phyloP scores from a whole-genome alignment of 1,140 invertebrate species.

The Stegodyphus dumicola region DNA sequence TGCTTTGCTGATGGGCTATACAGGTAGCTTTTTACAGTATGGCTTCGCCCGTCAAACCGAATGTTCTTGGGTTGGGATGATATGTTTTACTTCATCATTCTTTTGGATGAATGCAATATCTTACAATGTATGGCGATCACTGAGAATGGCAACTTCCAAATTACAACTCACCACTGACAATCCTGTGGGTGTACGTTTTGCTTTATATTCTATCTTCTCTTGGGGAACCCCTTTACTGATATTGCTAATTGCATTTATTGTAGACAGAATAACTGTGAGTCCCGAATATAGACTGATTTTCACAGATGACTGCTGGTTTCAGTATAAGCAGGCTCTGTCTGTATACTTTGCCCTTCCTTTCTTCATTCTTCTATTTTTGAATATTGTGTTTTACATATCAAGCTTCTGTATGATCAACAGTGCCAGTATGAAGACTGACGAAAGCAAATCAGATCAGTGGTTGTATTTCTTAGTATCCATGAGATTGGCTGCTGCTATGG shows the following conservation, averaged over 20 bases:
- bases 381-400: conserved; percentile 71
- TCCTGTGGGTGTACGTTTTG: conserved; percentile 67
- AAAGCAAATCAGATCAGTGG: conserved; percentile 52
- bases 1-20: conserved; percentile 71
- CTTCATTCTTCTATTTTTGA: conserved; percentile 70
- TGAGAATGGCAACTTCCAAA: conserved; percentile 70
- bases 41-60: neutral
- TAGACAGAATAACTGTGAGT: conserved; percentile 68
- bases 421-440: conserved; percentile 64
- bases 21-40: conserved; percentile 68
- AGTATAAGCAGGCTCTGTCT: conserved; percentile 70
- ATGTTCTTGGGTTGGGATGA: conserved; percentile 68
- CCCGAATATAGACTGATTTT: conserved; percentile 69
- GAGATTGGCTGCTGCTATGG: conserved; percentile 69
- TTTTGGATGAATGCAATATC: conserved; percentile 75
- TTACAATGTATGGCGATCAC: conserved; percentile 73
- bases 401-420: conserved; percentile 70
- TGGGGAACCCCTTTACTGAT: conserved; percentile 72
- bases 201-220: conserved; percentile 71
- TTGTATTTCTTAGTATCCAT: conserved; percentile 69
- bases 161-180: conserved; percentile 68
- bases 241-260: conserved; percentile 69
- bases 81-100: conserved; percentile 72
- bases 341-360: conserved; percentile 73
- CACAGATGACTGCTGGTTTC: conserved; percentile 72